phyloP scores from a whole-genome alignment of 2,888 invertebrate genomes.

The Oscheius myriophilus region DNA sequence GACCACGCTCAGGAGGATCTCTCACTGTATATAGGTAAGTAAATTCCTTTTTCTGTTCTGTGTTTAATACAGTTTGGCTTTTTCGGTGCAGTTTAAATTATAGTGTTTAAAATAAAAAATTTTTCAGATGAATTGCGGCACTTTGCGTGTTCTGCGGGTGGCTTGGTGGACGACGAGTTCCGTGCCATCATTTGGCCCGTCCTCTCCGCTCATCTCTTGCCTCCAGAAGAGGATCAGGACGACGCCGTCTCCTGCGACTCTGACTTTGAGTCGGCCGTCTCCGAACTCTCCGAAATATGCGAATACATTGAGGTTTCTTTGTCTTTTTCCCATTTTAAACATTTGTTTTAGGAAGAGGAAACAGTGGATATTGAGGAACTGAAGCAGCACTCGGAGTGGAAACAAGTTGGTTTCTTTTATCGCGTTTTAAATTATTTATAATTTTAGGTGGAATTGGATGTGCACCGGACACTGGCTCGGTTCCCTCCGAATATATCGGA shows the following conservation, averaged over 20 bases:
- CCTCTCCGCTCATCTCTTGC: constrained; percentile 46
- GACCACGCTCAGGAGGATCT: constrained; percentile 44
- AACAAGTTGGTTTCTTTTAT: constrained; percentile 44
- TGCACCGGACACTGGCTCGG: constrained; percentile 66
- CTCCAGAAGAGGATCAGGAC: constrained; percentile 38
- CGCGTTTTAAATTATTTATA: neutral
- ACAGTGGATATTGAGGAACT: constrained; percentile 48
- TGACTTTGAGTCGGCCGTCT: constrained; percentile 62
- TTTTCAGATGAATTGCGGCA: constrained; percentile 49
- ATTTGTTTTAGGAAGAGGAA: constrained; percentile 25
- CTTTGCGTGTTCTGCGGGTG: constrained; percentile 55
- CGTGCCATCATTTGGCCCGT: constrained; percentile 60
- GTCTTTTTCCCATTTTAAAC: constrained; percentile 20
- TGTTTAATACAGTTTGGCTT: no score
- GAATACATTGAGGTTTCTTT: constrained; percentile 15
- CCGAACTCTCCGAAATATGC: constrained; percentile 37
- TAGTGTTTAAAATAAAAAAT: no score
- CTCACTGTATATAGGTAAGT: constrained; percentile 44
- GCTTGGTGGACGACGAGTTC: constrained; percentile 61
- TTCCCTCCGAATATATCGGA: constrained; percentile 69
- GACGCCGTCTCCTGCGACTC: constrained; percentile 51
- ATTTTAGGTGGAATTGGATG: constrained; percentile 66
- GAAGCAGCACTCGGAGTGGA: constrained; percentile 64
- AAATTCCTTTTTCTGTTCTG: constrained; percentile 3
- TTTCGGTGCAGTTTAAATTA: neutral